Conservation (phyloP, 2,113 vertebrate species). For the Myotis davidii region DNA sequence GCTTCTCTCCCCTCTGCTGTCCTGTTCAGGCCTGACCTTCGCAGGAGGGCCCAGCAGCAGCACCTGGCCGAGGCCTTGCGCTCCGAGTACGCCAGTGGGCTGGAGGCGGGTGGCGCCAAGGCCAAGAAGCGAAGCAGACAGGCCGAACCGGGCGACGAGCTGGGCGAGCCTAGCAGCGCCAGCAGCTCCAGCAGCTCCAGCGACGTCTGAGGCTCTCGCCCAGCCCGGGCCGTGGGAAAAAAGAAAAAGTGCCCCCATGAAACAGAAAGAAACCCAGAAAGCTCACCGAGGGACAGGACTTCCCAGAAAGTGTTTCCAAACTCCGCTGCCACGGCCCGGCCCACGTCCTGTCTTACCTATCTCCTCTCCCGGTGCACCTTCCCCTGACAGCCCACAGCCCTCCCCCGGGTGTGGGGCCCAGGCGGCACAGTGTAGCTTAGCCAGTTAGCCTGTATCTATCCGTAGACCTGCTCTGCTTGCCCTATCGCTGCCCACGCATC, state of each 20-base stretch:
- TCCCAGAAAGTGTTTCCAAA: slow-evolving; percentile 42
- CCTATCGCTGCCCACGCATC: background rate
- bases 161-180: too few species aligned
- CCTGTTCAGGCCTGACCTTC: slow-evolving; percentile 82
- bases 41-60: slow-evolving; percentile 74
- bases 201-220: background rate
- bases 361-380: background rate
- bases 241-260: background rate
- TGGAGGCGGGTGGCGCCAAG: slow-evolving; percentile 75
- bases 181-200: background rate
- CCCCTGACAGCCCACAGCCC: too few species aligned
- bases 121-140: slow-evolving; percentile 68
- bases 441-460: background rate
- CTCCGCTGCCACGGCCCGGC: slow-evolving; percentile 32
- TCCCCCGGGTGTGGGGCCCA: too few species aligned
- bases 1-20: slow-evolving; percentile 64
- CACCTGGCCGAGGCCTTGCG: slow-evolving; percentile 83
- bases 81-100: slow-evolving; percentile 92
- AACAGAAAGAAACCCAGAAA: background rate
- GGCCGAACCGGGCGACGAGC: background rate
- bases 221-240: background rate
- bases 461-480: background rate
- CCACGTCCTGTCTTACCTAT: slow-evolving; percentile 7
- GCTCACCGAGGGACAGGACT: background rate
- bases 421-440: background rate